A percentile compares a stretch with the other conserved stretches of the same genome.
phyloP scores from a whole-genome alignment of 2,888 invertebrate genomes.

The Drosophila acutilabella region DNA sequence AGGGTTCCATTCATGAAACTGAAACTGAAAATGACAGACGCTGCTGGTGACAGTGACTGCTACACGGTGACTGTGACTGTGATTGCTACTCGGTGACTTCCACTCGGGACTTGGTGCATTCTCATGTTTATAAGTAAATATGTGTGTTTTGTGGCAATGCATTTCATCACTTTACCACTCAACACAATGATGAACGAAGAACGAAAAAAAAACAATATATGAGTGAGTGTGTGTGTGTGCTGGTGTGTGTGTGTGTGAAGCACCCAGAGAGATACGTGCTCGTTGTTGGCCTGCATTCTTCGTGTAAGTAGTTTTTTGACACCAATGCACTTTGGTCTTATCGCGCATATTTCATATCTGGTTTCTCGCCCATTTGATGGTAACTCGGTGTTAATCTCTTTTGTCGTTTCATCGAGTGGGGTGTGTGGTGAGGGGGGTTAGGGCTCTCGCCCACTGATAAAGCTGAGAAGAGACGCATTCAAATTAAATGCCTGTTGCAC shows the following conservation, averaged over 20 bases:
- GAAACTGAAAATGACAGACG: slow-evolving; percentile 43
- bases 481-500: slow-evolving; percentile 72
- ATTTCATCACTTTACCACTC: slow-evolving; percentile 59
- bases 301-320: slow-evolving; percentile 68
- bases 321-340: slow-evolving; percentile 77
- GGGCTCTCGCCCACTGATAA: slow-evolving; percentile 51
- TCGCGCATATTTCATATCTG: slow-evolving; percentile 77
- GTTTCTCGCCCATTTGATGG: slow-evolving; percentile 61
- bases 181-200: slow-evolving; percentile 19
- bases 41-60: neutral
- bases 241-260: neutral
- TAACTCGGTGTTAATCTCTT: slow-evolving; percentile 71
- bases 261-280: slow-evolving; percentile 33
- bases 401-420: slow-evolving; percentile 38
- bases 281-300: slow-evolving; percentile 58
- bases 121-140: slow-evolving; percentile 36
- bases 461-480: slow-evolving; percentile 30
- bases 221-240: neutral
- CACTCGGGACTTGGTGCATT: slow-evolving; percentile 38
- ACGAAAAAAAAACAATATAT: slow-evolving; percentile 8
- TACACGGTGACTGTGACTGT: slow-evolving; percentile 13
- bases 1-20: slow-evolving; percentile 55
- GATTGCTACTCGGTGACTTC: slow-evolving; percentile 13
- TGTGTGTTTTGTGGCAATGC: slow-evolving; percentile 29
- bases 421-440: neutral